Evolutionary conservation across 1,140 invertebrate genomes (phyloP).

Genomic region (Drosophila punjabiensis): DNA sequence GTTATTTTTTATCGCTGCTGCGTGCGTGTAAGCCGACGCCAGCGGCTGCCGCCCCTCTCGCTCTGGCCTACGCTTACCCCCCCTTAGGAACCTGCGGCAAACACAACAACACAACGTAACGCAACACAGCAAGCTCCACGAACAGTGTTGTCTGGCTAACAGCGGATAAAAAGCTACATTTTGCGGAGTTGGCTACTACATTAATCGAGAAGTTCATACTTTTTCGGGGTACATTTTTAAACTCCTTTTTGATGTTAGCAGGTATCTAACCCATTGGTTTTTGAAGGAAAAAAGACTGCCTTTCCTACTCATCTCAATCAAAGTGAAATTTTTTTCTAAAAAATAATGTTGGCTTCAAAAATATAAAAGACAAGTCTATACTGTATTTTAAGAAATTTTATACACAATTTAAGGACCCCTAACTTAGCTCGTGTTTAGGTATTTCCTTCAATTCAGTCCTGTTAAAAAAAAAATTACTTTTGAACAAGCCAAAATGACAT

Average conservation of each 20-base stretch:
- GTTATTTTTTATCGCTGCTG: slow-evolving; percentile 72
- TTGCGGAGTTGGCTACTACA: background rate
- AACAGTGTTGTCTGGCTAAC: slow-evolving; percentile 8
- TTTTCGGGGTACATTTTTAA: background rate
- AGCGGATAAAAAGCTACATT: slow-evolving; percentile 18
- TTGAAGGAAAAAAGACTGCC: too few relatives aligned
- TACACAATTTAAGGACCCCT: background rate
- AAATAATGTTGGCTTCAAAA: background rate
- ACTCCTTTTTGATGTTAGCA: background rate
- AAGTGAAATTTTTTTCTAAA: background rate
- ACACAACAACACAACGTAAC: slow-evolving; percentile 41
- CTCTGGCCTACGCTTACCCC: slow-evolving; percentile 27
- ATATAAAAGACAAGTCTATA: background rate
- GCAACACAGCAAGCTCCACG: slow-evolving; percentile 46
- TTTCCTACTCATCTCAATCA: background rate
- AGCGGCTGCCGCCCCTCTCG: slow-evolving; percentile 40
- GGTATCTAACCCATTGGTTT: background rate
- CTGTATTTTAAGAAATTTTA: background rate
- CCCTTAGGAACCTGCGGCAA: slow-evolving; percentile 53
- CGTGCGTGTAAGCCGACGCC: slow-evolving; percentile 80
- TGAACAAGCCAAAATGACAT: slow-evolving; percentile 9
- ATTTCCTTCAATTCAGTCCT: too few relatives aligned
- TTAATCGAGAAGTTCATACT: background rate
- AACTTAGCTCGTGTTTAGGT: background rate
- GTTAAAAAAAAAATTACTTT: background rate